Evolutionary conservation across 2,113 vertebrate genomes (phyloP), one percentile per base, ranked within the genome.

Genomic region (Pituophis catenifer): DNA sequence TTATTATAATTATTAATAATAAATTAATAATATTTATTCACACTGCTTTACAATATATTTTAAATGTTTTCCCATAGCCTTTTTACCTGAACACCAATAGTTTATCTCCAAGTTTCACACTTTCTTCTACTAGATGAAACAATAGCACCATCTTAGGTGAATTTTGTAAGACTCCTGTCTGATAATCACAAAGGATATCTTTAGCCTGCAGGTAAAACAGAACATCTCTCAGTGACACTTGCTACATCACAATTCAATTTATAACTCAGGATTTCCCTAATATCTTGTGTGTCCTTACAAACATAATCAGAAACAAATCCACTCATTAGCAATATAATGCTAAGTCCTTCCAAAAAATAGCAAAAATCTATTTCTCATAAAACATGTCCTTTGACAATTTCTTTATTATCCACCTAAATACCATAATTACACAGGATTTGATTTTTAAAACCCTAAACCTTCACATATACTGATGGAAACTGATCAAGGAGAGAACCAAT

Each of bases 81-180:
- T 96, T 57, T 96, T 97, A 99, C 99, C 99, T 99, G 96, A 99
- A 99, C 75, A 99, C 98, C 88, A 99, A 98, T 92, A 99, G 98
- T 98, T 99, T 99, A 96, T 99, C 99, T 96, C 98, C 97, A 95
- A 98, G 98, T 94, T 97, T 98, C 93, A 99, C 98, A 33, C 99
- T 99, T 96, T 99, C 99, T 21, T 99, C 99, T 88, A 99, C 99
- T 95, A 99, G 95, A 96, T 99, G 98, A 96, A 99, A 99, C n/a
- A 99, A 98, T 91, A 99, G 97, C 89, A 99, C 98, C 99, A 99
- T 99, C 97, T 99, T 99, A 62, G 99, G 99, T 0, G 99, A 99
- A 96, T 99, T 99, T 94, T 99, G 98, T 95, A 99, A 97, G 94
- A 99, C 97, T 57, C 99, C 99, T 0, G 97, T 98, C 94, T 98